Base-by-base conservation (phyloP, 2,797 vertebrate species). In the Parambassis ranga region DNA sequence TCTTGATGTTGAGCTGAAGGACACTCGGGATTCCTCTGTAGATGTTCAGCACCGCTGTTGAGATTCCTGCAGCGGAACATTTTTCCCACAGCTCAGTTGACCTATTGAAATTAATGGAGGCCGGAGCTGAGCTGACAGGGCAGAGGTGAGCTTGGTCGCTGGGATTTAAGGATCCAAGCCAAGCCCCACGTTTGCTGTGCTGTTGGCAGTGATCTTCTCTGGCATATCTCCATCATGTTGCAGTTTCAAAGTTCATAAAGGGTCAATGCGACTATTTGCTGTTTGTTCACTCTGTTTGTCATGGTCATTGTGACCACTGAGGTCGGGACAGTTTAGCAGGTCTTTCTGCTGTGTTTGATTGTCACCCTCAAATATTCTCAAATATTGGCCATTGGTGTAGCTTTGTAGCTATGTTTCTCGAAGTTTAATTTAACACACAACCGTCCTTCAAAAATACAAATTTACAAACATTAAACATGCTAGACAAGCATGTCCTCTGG, bases 21-120 rank as follows among this genome's bases (percentile, higher is more conserved):
- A 91, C 4, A 16, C 91, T 92, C 69, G 94, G 28, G 33, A 94
- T 67, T 30, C 92, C 91, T 82, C 90, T 91, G 55, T 86, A 73
- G 70, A 94, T 19, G 71, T 94, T 95, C 52, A 93, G 71, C 11
- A 84, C 76, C 16, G 83, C 81, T 38, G 89, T 70, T 0, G 89
- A 88, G 56, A 93, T 43, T 14, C 71, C 77, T 4, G 71, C 70
- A 1, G 92, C 85, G 19, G 91, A 81, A 72, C 8, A 95, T 18
- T 42, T 77, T 88, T 48, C 91, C 89, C 1, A 93, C 81, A 2
- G 87, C 79, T 14, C 93, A 92, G 8, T 48, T 85, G 46, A 38
- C 66, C 22, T 93, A 92, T 62, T 93, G 89, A 82, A 96, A 95
- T 92, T 91, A 77, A 94, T 56, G 50, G 90, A 87, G 13, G 7